Percentiles rank a stretch among this genome's conserved stretches.
These are phyloP conservation scores for Harpalus rubripes DNA, from an alignment of 2,888 invertebrate genomes.

Conservation along the genomic window DNA sequence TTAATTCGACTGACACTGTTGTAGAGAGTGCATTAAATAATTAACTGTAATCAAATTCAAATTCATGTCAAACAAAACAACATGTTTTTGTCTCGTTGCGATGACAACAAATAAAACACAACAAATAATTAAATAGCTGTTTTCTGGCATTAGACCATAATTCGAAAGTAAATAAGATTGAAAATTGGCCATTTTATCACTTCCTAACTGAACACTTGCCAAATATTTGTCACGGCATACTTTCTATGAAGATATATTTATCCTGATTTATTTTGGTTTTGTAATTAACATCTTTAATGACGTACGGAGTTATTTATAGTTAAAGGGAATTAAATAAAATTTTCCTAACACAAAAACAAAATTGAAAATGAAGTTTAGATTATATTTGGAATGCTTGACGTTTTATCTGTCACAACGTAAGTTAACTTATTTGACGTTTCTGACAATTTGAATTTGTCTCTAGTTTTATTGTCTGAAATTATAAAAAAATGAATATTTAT, in stretches of 20 bases:
- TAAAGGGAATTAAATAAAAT: not conserved
- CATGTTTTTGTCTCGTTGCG: not conserved
- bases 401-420: no score
- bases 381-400: no score
- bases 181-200: slow-evolving; percentile 5
- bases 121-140: not conserved
- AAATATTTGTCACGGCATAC: slow-evolving; percentile 11
- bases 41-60: no score
- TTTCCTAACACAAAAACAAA: no score
- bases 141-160: not conserved
- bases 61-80: no score
- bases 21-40: no score
- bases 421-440: no score
- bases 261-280: slow-evolving; percentile 1
- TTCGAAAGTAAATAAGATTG: not conserved
- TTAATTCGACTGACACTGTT: no score
- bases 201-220: slow-evolving; percentile 17
- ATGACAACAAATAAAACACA: not conserved
- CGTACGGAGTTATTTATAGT: not conserved
- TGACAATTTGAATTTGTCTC: no score
- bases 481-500: no score
- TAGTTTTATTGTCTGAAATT: no score
- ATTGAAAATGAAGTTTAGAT: no score
- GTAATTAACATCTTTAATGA: not conserved
- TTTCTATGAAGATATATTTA: slow-evolving; percentile 2